Evolutionary conservation across 1,140 invertebrate genomes (phyloP).

Genomic region (Lamellibrachia luymesi): DNA sequence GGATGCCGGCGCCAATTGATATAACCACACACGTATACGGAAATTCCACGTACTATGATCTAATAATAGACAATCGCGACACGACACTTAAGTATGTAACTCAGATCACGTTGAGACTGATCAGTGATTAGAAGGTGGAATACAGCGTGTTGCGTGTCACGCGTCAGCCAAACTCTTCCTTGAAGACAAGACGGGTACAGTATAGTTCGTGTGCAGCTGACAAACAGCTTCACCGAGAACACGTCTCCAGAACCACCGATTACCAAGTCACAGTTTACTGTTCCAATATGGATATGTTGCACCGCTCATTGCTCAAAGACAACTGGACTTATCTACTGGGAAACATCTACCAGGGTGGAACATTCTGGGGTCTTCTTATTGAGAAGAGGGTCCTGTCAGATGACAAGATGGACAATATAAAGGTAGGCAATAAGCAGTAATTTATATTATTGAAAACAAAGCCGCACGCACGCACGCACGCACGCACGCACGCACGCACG

Average conservation of each 20-base stretch:
- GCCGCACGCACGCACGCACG: neutral
- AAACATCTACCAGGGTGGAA: neutral
- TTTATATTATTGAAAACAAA: neutral
- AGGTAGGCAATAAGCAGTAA: neutral
- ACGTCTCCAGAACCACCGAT: neutral
- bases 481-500: neutral
- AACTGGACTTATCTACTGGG: slow-evolving; percentile 9
- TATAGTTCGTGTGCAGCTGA: neutral
- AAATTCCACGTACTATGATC: too few relatives aligned
- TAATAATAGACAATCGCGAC: too few relatives aligned
- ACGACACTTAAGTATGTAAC: too few relatives aligned
- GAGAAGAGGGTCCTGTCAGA: slow-evolving; percentile 9
- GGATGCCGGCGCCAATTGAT: too few relatives aligned
- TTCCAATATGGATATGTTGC: neutral
- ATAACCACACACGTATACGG: too few relatives aligned
- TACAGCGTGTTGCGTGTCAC: too few relatives aligned
- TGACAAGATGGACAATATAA: slow-evolving; percentile 19
- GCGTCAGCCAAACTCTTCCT: too few relatives aligned
- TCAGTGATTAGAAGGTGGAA: too few relatives aligned
- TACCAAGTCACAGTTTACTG: neutral
- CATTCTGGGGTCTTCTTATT: slow-evolving; percentile 11
- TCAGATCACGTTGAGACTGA: too few relatives aligned
- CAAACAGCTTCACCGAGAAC: neutral
- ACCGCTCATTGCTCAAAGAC: neutral
- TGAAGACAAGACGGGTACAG: too few relatives aligned